These are phyloP conservation scores for Notodonta ziczac DNA, from an alignment of 2,888 invertebrate species.

Conservation along the genomic window DNA sequence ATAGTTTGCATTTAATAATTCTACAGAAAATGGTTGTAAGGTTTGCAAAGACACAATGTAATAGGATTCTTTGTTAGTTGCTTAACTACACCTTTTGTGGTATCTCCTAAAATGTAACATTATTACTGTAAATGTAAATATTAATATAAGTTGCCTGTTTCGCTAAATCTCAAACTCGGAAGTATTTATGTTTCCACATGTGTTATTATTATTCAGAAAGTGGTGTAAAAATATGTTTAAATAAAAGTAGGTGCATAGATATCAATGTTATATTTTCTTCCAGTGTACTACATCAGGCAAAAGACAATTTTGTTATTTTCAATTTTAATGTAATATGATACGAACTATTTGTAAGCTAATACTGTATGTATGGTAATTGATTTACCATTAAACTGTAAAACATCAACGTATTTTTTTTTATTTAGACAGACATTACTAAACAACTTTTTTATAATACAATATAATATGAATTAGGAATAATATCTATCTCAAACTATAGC, in stretches of 20 bases:
- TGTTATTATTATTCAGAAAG: background rate
- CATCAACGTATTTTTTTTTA: constrained; percentile 8
- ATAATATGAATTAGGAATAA: background rate
- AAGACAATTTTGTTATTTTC: constrained; percentile 51
- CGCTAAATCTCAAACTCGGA: background rate
- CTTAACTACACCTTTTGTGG: background rate
- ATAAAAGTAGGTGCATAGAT: constrained; percentile 6
- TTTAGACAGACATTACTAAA: background rate
- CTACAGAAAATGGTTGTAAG: background rate
- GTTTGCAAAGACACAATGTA: background rate
- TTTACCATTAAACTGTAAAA: constrained; percentile 54
- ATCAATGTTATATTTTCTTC: constrained; percentile 15
- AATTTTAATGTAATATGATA: constrained; percentile 41
- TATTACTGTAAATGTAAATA: constrained; percentile 3
- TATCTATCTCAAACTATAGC: background rate
- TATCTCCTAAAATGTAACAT: background rate
- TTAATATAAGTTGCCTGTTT: constrained; percentile 4
- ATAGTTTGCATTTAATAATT: background rate
- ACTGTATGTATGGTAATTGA: constrained; percentile 55
- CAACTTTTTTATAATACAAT: background rate
- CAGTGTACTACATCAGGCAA: constrained; percentile 22
- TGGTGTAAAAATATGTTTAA: background rate
- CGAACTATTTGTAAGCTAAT: constrained; percentile 45
- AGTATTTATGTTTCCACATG: background rate
- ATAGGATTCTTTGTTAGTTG: too few relatives aligned